Evolutionary conservation across 2,888 invertebrate species (phyloP), one percentile per base, ranked within the genome.

Genomic region (Drosophila aldrichi): DNA sequence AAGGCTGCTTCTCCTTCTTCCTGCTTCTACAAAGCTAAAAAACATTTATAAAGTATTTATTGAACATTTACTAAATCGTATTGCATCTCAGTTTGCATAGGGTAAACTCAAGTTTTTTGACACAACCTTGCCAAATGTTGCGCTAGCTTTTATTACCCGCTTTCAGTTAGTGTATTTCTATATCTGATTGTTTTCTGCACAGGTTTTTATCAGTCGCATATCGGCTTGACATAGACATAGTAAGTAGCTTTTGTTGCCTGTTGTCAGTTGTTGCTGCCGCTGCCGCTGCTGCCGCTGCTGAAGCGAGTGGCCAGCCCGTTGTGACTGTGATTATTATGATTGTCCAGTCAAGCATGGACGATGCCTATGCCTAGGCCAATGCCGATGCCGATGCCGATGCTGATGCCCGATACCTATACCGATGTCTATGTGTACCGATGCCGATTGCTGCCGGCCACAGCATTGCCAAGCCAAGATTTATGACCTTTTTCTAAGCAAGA

Each of bases 261-360:
- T 77, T 77, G 77, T 77, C 77, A 77, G 78, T 74, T 70, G 70
- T 60, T 75, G 74, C 46, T 70, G 66, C 46, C 54, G 67, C 52
- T 25, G 25, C 25, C 25, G 62, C 58, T 74, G 69, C 48, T 64
- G 62, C 56, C 70, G 70, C 51, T 70, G 72, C 41, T 72, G 69
- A 54, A 70, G 76, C 49, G 68, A 74, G 52, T 52, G 56, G 41
- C 62, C 67, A 70, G 77, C 71, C 70, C 77, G 55, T 65, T 79
- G 74, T 71, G 89, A 83, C 89, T 87, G 89, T 85, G 85, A 85
- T 85, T 85, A 85, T 89, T 89, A 86, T 86, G 85, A 86, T 89
- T 86, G 89, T 88, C 89, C 88, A 86, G 87, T 88, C 88, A 89
- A 86, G 82, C 89, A 82, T 88, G 88, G 78, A 86, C 81, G 74